Percentiles rank a stretch among this genome's conserved stretches.
These are phyloP conservation scores for Andrena marginata DNA, from an alignment of 2,888 invertebrate species.

Conservation along the genomic window DNA sequence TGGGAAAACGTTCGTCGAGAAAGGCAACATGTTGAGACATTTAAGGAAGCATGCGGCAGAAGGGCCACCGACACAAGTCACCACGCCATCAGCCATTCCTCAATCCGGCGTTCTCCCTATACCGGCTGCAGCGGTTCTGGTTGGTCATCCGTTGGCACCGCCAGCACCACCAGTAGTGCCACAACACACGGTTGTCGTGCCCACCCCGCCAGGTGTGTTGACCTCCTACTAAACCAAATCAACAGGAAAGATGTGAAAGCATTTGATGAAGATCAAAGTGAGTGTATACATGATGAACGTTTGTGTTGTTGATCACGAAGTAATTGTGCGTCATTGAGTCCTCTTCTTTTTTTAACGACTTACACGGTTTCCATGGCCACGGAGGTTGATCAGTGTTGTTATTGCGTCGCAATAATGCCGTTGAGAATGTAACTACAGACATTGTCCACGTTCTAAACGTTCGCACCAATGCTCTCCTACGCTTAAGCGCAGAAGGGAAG, in stretches of 20 bases:
- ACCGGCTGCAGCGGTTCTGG: slow-evolving; percentile 81
- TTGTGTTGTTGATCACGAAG: slow-evolving; percentile 38
- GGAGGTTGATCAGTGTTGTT: slow-evolving; percentile 43
- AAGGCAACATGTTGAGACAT: slow-evolving; percentile 92
- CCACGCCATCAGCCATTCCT: slow-evolving; percentile 81
- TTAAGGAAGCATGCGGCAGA: slow-evolving; percentile 90
- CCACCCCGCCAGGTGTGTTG: slow-evolving; percentile 86
- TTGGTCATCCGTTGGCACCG: slow-evolving; percentile 82
- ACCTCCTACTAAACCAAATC: slow-evolving; percentile 84
- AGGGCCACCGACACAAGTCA: slow-evolving; percentile 83
- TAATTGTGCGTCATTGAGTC: slow-evolving; percentile 38
- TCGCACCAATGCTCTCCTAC: slow-evolving; percentile 29
- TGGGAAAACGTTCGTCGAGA: slow-evolving; percentile 92
- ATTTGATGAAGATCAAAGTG: slow-evolving; percentile 39
- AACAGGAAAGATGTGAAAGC: slow-evolving; percentile 27
- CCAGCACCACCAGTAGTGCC: slow-evolving; percentile 83
- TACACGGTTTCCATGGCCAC: slow-evolving; percentile 6
- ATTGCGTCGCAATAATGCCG: slow-evolving; percentile 19
- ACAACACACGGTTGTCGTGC: slow-evolving; percentile 87
- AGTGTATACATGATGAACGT: slow-evolving; percentile 43
- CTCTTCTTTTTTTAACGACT: slow-evolving; percentile 14
- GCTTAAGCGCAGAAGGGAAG: slow-evolving; percentile 25
- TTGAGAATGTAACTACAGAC: slow-evolving; percentile 31
- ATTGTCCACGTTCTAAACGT: slow-evolving; percentile 31
- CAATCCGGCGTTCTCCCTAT: slow-evolving; percentile 82